A percentile compares a stretch with the other conserved stretches of the same genome.
Conservation (phyloP, 2,888 invertebrate species). For the Drosophila flavopinicola region DNA sequence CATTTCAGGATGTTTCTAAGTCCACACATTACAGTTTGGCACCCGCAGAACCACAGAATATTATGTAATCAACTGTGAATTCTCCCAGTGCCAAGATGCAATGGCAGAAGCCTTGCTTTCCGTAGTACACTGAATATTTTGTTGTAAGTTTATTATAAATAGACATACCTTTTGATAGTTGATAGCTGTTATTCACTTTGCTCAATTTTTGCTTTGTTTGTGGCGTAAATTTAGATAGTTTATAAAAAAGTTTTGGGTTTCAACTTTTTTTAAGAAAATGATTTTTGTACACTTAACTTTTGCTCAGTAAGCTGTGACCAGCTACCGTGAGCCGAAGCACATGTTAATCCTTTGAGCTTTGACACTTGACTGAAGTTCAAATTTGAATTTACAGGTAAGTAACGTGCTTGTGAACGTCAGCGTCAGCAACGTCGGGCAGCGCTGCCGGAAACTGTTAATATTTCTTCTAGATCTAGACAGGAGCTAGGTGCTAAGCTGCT, state of each 20-base stretch:
- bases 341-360: constrained; percentile 84
- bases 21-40: constrained; percentile 82
- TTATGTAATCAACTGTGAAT: constrained; percentile 83
- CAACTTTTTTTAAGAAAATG: background rate
- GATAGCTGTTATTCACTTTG: background rate
- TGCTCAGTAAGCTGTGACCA: constrained; percentile 11
- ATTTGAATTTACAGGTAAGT: constrained; percentile 77
- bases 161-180: constrained; percentile 11
- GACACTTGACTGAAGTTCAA: constrained; percentile 82
- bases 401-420: constrained; percentile 56
- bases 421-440: constrained; percentile 34
- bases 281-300: constrained; percentile 16
- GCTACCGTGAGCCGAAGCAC: constrained; percentile 70
- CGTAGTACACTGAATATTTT: background rate
- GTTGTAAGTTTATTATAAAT: background rate
- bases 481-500: constrained; percentile 58
- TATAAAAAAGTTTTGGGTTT: background rate
- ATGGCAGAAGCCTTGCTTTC: constrained; percentile 40
- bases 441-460: constrained; percentile 68
- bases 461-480: constrained; percentile 72
- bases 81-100: constrained; percentile 85
- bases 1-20: constrained; percentile 25
- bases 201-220: background rate
- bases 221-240: background rate
- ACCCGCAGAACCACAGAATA: constrained; percentile 85